phyloP scores from a whole-genome alignment of 2,888 invertebrate genomes.

The Himalopsyche kuldschensis region DNA sequence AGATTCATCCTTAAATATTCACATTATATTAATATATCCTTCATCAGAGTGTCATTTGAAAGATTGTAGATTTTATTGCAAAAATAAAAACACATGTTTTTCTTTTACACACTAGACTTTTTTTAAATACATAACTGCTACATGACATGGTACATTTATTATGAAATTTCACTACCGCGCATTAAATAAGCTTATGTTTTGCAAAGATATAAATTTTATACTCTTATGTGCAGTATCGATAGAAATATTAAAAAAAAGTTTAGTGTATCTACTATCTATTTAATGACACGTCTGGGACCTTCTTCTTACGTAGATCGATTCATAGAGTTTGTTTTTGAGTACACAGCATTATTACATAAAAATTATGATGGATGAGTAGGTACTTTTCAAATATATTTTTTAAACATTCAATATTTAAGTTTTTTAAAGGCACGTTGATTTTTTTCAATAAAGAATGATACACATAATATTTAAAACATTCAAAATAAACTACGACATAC shows the following conservation, averaged over 20 bases:
- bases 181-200: too few species aligned
- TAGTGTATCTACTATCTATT: neutral
- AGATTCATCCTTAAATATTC: neutral
- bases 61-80: neutral
- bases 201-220: too few species aligned
- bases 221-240: too few species aligned
- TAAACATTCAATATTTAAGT: neutral
- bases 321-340: neutral
- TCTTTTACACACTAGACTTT: too few species aligned
- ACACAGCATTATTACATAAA: neutral
- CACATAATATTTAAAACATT: neutral
- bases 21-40: neutral
- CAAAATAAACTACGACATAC: too few species aligned
- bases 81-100: too few species aligned
- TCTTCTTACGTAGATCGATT: neutral
- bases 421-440: neutral
- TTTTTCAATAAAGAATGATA: neutral
- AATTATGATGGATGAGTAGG: neutral
- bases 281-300: neutral
- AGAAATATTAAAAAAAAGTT: too few species aligned
- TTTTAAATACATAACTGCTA: too few species aligned
- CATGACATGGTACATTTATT: too few species aligned
- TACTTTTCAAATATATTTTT: neutral
- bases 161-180: too few species aligned
- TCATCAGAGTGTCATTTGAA: neutral